Base-by-base conservation (phyloP, 1,140 invertebrate species). In the Acromyrmex heyeri region DNA sequence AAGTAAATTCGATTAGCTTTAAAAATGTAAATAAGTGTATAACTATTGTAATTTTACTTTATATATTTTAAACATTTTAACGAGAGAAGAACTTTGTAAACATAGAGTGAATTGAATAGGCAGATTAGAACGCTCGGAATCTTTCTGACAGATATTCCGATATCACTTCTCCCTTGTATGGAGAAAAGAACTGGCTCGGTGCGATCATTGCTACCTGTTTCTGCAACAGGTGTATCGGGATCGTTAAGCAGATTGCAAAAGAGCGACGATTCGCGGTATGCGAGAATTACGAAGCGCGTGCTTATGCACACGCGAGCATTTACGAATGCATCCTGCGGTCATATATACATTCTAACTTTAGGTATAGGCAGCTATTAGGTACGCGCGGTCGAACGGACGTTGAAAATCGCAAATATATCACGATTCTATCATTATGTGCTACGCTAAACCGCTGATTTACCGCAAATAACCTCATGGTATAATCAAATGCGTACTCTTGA, bases 161-260 rank as follows among this genome's bases (percentile, higher is more conserved):
- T 61, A 61, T 83, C 69, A 34, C 18, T 73, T 44, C n/a, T 50
- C 48, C 34, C 18, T 62, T 18, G 62, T 44, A 10, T 14, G 34
- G n/a, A 21, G 70, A 44, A 59, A 82, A 82, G 55, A 88, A 64
- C 55, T 55, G 55, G 30, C 72, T 53, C 65, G 70, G 14, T 50
- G 24, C 64, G 65, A 70, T 88, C 73, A 72, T 70, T 75, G 73
- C 53, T 73, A 55, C 82, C 30, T 59, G 81, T 90, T 78, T 62
- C 76, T 88, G 64, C 89, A 83, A 88, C 88, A 92, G 91, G 91
- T 92, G 90, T 89, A 86, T 82, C 85, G 48, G 72, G 86, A 91
- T 92, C 87, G 81, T 92, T 92, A 92, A 90, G 85, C 81, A 59
- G 83, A 89, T 92, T 89, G 86, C 73, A 62, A 87, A 91, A 89